Percentiles rank a stretch among this genome's conserved stretches.
phyloP scores from a whole-genome alignment of 2,888 invertebrate species.

The Cryptocephalus moraei region DNA sequence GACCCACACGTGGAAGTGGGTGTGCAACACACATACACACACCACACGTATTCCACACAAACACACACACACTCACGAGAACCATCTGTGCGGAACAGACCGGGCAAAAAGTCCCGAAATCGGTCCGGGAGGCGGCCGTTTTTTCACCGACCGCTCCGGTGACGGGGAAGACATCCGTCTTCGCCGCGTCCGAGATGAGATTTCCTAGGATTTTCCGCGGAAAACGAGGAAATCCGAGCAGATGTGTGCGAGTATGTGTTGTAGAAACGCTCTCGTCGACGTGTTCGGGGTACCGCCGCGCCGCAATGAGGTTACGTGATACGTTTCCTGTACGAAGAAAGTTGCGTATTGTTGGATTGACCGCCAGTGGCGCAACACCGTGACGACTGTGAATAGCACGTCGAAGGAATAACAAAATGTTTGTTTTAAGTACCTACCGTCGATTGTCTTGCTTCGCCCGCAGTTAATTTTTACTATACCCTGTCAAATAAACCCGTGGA shows the following conservation, averaged over 20 bases:
- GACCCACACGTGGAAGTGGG: slow-evolving; percentile 19
- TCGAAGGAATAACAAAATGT: too few relatives aligned
- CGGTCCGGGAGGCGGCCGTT: slow-evolving; percentile 6
- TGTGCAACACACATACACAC: slow-evolving; percentile 8
- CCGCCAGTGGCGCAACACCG: too few relatives aligned
- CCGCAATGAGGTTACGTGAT: neutral
- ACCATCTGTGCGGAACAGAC: slow-evolving; percentile 14
- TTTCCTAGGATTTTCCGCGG: neutral
- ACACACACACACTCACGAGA: too few relatives aligned
- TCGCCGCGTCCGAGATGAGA: neutral
- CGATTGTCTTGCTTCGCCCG: too few relatives aligned
- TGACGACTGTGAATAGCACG: too few relatives aligned
- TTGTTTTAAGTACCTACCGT: too few relatives aligned
- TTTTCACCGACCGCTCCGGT: slow-evolving; percentile 2
- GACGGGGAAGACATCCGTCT: slow-evolving; percentile 2
- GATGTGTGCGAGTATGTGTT: too few relatives aligned
- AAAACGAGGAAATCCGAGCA: slow-evolving; percentile 2
- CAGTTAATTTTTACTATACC: too few relatives aligned
- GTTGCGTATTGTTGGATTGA: neutral
- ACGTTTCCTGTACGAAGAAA: neutral
- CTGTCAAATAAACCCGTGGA: too few relatives aligned
- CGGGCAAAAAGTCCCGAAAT: slow-evolving; percentile 8
- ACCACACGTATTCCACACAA: too few relatives aligned
- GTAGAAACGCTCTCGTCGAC: neutral
- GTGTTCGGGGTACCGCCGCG: neutral